Evolutionary conservation across 2,797 vertebrate species (phyloP), one percentile per base, ranked within the genome.

Genomic region (Pangasius krempfi): DNA sequence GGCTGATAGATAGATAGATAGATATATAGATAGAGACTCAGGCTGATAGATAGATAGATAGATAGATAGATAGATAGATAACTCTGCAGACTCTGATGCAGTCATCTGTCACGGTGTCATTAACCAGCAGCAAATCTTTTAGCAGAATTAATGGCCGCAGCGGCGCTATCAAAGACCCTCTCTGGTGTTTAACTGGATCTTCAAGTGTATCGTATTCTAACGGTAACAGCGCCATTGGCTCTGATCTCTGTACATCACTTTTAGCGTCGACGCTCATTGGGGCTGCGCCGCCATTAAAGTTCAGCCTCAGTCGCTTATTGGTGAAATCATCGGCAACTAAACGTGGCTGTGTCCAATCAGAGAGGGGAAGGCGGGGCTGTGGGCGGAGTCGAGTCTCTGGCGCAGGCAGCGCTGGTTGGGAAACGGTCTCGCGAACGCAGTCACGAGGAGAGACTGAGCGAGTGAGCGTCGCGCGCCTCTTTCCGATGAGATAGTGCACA

Each of bases 331-430:
- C 8, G 40, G 16, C 44, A 22, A 14, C 52, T 58, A 56, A 90
- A 92, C 84, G 16, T 44, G 5, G 12, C 68, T 2, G 6, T 87
- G 91, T 56, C 95, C 95, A 96, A 96, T 96, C 3, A 72, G 12
- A 6, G 89, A 13, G 0, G 25, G 88, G 92, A 81, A 91, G 94
- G 95, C 87, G 90, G 93, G 90, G 90, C 66, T 89, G 90, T 92
- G 94, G 89, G 82, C 27, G 83, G 91, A 90, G 94, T 90, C 92
- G 93, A 88, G 91, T 81, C 92, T 93, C 92, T 89, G 90, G 93
- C 94, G 92, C 94, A 93, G 92, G 94, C 95, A 94, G 94, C 94
- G 94, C 91, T 90, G 91, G 94, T 95, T 95, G 93, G 94, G 94
- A 95, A 70, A 93, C 94, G 94, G 95, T 92, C 95, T 92, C 87